Percentiles rank a stretch among this genome's conserved stretches.
Conservation (phyloP, 2,797 vertebrate genomes). For the Kryptolebias ocellatus region DNA sequence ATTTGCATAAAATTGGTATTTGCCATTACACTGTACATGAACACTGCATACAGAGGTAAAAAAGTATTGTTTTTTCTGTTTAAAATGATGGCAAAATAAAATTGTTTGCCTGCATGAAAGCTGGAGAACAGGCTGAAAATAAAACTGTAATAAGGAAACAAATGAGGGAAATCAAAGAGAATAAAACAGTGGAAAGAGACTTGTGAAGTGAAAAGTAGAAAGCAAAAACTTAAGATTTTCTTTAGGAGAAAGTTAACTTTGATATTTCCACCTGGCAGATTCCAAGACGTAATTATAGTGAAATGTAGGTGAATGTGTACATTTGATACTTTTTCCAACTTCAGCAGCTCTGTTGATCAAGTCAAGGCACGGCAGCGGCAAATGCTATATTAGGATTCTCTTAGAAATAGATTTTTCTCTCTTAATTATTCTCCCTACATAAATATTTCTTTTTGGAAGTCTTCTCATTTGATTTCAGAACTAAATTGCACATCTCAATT, state of each 20-base stretch:
- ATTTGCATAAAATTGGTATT: too few species aligned
- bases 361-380: neutral
- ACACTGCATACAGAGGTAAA: too few species aligned
- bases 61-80: too few species aligned
- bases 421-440: conserved; percentile 36
- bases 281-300: neutral
- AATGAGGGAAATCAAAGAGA: neutral
- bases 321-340: neutral
- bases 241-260: neutral
- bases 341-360: neutral
- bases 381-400: too few species aligned
- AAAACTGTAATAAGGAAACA: conserved; percentile 6
- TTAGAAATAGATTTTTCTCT: too few species aligned
- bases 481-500: conserved; percentile 26
- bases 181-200: neutral
- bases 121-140: neutral
- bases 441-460: conserved; percentile 37
- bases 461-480: conserved; percentile 21
- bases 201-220: neutral
- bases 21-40: too few species aligned
- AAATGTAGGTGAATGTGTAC: conserved; percentile 14
- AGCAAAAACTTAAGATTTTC: neutral
- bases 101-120: neutral
- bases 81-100: neutral
- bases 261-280: conserved; percentile 1